Conservation (phyloP, 2,113 vertebrate species). For the Macquaria ambigua region DNA sequence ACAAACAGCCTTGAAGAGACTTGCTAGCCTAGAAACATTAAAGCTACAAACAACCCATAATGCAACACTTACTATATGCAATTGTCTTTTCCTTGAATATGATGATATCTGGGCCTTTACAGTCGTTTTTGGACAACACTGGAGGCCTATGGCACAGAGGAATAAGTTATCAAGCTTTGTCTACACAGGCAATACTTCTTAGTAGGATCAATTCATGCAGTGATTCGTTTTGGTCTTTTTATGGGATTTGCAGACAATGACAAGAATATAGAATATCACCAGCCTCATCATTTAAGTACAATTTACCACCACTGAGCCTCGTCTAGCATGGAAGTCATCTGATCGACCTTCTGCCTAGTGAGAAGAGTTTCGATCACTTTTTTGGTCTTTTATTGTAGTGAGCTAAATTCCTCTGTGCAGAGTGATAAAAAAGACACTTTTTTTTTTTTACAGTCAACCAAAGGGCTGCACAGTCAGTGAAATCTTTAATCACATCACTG, state of each 20-base stretch:
- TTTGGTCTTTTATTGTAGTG: no score
- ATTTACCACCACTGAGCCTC: background rate
- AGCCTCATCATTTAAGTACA: background rate
- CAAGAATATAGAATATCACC: background rate
- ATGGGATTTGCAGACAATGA: background rate
- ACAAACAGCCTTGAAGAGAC: no score
- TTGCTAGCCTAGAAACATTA: background rate
- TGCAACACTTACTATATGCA: background rate
- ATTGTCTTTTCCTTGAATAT: background rate
- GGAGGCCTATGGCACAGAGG: background rate
- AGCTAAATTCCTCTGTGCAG: background rate
- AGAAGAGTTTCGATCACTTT: background rate
- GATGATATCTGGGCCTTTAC: no score
- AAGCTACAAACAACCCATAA: background rate
- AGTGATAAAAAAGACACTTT: background rate
- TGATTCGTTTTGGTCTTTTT: background rate
- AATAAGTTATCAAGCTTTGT: background rate
- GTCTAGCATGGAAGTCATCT: background rate
- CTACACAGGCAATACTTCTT: background rate
- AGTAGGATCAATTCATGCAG: background rate
- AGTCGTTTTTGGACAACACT: background rate
- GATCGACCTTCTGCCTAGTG: background rate
- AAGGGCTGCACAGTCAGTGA: conserved; percentile 12
- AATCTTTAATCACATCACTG: conserved; percentile 22
- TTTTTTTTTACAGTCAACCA: conserved; percentile 2